phyloP scores from a whole-genome alignment of 2,113 vertebrate species.

The Cryptoleucopteryx plumbea region DNA sequence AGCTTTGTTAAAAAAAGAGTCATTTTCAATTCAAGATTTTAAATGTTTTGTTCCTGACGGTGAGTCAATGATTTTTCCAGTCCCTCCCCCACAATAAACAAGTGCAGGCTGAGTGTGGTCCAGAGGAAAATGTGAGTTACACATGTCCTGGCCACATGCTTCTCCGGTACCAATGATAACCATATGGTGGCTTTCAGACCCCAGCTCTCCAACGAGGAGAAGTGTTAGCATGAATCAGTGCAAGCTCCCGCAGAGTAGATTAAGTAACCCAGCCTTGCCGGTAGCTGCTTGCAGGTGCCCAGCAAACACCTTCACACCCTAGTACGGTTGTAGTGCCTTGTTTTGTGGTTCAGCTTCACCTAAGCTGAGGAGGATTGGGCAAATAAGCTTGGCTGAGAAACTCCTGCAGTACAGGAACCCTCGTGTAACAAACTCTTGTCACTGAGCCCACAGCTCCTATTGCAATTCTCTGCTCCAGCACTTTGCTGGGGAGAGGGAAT shows the following conservation, averaged over 20 bases:
- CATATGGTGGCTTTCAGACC: constrained; percentile 37
- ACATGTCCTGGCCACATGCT: constrained; percentile 27
- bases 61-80: constrained; percentile 50
- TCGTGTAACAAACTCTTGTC: accelerated
- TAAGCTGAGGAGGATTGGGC: background rate
- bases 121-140: constrained; percentile 55
- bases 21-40: background rate
- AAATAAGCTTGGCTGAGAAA: background rate
- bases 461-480: background rate
- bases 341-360: background rate
- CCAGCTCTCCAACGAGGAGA: background rate
- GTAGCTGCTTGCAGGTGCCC: background rate
- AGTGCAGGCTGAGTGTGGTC: constrained; percentile 42
- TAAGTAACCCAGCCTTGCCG: background rate
- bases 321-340: accelerated
- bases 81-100: constrained; percentile 48
- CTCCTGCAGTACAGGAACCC: background rate
- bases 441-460: background rate
- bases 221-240: background rate
- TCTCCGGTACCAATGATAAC: constrained; percentile 40
- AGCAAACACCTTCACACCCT: background rate
- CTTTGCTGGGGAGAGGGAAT: background rate
- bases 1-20: background rate
- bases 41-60: constrained; percentile 22
- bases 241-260: background rate